Conservation (phyloP, 2,113 vertebrate genomes). For the Falcunculus frontatus region DNA sequence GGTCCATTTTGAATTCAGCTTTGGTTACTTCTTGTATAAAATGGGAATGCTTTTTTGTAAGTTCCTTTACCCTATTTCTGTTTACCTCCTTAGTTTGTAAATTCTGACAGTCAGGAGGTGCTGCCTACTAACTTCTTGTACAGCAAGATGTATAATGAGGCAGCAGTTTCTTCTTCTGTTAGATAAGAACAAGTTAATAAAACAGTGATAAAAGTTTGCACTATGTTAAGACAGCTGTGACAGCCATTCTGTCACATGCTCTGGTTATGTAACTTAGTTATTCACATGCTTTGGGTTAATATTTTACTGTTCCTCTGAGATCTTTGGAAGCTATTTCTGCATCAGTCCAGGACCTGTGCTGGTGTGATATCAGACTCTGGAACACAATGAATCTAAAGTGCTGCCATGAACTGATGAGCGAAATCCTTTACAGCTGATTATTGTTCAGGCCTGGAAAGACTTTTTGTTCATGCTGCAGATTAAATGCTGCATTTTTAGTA, state of each 20-base stretch:
- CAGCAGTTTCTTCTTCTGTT: neutral
- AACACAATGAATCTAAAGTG: neutral
- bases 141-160: neutral
- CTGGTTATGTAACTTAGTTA: neutral
- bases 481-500: neutral
- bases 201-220: neutral
- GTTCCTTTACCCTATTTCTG: neutral
- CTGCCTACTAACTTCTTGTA: neutral
- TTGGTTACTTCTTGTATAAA: neutral
- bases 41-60: neutral
- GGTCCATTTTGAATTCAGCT: neutral
- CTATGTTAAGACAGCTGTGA: neutral
- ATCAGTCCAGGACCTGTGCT: neutral
- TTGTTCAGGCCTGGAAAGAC: neutral
- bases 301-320: neutral
- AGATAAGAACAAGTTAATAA: neutral
- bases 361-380: neutral
- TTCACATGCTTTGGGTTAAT: neutral
- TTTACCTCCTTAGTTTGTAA: neutral
- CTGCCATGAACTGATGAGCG: neutral
- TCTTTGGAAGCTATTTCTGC: neutral
- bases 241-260: neutral
- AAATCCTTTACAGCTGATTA: neutral
- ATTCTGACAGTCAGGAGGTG: neutral
- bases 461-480: neutral